A percentile compares a stretch with the other conserved stretches of the same genome.
Conservation (phyloP, 2,888 invertebrate genomes). For the Acanthosepion esculentum region DNA sequence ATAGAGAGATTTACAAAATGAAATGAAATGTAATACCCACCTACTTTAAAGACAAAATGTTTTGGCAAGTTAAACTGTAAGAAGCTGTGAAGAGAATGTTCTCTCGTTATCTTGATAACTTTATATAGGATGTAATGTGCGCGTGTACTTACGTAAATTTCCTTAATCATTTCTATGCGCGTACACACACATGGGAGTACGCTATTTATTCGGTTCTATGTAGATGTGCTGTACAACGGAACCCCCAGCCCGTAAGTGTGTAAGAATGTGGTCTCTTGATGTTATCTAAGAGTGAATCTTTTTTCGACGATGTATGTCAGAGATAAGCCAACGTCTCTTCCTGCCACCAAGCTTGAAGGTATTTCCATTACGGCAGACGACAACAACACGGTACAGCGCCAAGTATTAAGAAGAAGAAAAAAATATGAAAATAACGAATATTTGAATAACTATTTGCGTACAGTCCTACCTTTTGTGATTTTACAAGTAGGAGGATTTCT, state of each 20-base stretch:
- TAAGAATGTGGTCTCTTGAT: constrained; percentile 15
- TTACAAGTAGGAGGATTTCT: no score
- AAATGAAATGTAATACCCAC: no score
- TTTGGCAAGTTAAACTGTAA: not conserved
- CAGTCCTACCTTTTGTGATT: no score
- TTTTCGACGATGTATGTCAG: not conserved
- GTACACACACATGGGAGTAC: not conserved
- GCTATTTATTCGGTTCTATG: not conserved
- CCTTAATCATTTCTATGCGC: not conserved
- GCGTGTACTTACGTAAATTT: not conserved
- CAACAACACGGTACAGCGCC: not conserved
- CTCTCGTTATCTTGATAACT: not conserved
- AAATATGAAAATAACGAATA: not conserved
- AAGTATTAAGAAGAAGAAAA: not conserved
- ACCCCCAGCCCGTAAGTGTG: constrained; percentile 18
- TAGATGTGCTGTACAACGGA: not conserved
- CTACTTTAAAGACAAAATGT: not conserved
- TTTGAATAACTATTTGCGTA: not conserved
- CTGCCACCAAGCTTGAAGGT: not conserved
- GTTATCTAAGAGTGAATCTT: not conserved
- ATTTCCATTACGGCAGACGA: not conserved
- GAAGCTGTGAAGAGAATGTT: not conserved
- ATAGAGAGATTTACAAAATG: no score
- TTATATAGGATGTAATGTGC: not conserved
- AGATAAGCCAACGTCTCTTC: not conserved